phyloP scores from a whole-genome alignment of 2,888 invertebrate genomes.

The Phoronis australis region DNA sequence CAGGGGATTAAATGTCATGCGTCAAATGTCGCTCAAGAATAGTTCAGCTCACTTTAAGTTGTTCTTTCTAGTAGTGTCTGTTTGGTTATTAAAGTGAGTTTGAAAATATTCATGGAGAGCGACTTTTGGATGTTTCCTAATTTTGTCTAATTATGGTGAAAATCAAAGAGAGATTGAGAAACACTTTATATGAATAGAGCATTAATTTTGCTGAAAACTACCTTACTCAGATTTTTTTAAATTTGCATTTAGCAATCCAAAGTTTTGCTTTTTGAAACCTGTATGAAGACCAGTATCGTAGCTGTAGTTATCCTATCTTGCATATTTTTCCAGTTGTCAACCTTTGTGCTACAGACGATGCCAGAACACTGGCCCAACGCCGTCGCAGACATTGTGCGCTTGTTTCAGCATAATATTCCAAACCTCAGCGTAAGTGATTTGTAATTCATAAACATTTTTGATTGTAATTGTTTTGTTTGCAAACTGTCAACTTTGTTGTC shows the following conservation, averaged over 20 bases:
- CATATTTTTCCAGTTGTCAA: constrained; percentile 79
- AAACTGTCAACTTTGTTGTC: too few relatives aligned
- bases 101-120: too few relatives aligned
- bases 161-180: not conserved
- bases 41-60: too few relatives aligned
- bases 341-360: constrained; percentile 70
- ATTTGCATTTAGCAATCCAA: not conserved
- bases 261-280: not conserved
- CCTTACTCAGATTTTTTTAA: not conserved
- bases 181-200: not conserved
- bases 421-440: constrained; percentile 58
- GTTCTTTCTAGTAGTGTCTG: too few relatives aligned
- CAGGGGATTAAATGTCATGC: too few relatives aligned
- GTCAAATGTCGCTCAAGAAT: too few relatives aligned
- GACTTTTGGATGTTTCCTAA: too few relatives aligned
- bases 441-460: too few relatives aligned
- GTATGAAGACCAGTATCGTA: too few relatives aligned
- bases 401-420: constrained; percentile 60
- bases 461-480: too few relatives aligned
- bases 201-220: not conserved
- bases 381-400: constrained; percentile 69
- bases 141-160: not conserved
- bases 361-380: constrained; percentile 62
- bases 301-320: too few relatives aligned
- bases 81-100: too few relatives aligned